Conservation (phyloP, 1,140 invertebrate species). For the Drosophila virilis region DNA sequence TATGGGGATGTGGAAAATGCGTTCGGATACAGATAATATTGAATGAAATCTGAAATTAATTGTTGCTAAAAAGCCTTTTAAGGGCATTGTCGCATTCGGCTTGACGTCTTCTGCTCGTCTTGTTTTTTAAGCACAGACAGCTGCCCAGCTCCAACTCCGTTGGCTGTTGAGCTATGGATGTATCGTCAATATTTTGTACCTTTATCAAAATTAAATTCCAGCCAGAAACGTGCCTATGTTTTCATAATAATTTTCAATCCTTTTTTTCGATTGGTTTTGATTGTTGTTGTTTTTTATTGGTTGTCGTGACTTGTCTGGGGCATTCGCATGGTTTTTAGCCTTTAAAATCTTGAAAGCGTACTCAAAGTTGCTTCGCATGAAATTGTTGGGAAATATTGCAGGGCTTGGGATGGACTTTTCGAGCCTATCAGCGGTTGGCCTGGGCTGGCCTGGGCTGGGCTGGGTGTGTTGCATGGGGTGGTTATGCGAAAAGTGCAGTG, state of each 20-base stretch:
- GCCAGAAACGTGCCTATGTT: conserved; percentile 55
- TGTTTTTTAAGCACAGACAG: conserved; percentile 11
- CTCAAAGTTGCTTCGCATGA: not conserved
- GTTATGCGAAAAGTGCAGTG: conserved; percentile 33
- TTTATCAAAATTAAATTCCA: conserved; percentile 84
- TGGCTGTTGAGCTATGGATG: conserved; percentile 51
- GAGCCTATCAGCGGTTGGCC: conserved; percentile 32
- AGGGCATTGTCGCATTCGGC: conserved; percentile 1
- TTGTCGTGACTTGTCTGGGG: conserved; percentile 2
- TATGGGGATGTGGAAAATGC: no score
- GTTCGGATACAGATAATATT: no score
- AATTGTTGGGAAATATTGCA: not conserved
- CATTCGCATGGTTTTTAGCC: not conserved
- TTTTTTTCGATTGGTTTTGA: conserved; percentile 30
- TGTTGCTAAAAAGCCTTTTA: not conserved
- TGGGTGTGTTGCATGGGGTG: conserved; percentile 37
- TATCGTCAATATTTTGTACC: conserved; percentile 83
- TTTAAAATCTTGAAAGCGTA: conserved; percentile 18
- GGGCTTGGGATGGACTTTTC: not conserved
- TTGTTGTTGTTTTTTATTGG: not conserved
- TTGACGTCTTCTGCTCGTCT: not conserved
- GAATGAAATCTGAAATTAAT: no score
- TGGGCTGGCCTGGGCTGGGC: not conserved
- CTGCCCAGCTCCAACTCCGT: conserved; percentile 2
- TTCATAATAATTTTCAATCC: conserved; percentile 18